Base-by-base conservation (phyloP, 2,797 vertebrate genomes). In the Acipenser oxyrinchus region DNA sequence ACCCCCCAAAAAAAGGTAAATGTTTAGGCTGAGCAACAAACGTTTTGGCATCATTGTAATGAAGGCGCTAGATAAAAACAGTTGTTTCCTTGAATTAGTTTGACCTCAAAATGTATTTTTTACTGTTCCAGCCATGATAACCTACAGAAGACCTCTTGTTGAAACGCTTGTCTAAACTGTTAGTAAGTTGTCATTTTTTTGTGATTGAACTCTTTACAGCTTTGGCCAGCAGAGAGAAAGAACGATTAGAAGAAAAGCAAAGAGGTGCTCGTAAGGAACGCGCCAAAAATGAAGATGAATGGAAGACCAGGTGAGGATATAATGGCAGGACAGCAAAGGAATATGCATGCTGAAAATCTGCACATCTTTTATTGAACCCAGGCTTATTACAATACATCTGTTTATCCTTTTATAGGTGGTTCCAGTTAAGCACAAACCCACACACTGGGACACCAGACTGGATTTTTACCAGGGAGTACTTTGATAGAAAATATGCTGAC, bases 221-320 rank as follows among this genome's bases (percentile, higher is more conserved):
- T 64, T 75, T 92, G 76, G 96, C 96, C 63, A 93, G 94, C 73
- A 87, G 71, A 70, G 90, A 97, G 79, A 99, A 99, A 77, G 94
- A 95, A 77, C 84, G 95, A 60, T 84, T 99, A 72, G 96, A 98
- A 74, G 95, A 98, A 74, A 98, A 99, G 66, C 96, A 99, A 81
- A 88, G 96, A 82, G 82, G 88, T 4, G 80, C 95, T 68, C 92
- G 94, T 64, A 94, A 92, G 78, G 92, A 94, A 7, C 88, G 94
- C 11, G 91, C 91, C 50, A 92, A 85, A 71, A 86, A 77, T 0
- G 89, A 89, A 6, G 84, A 89, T 0, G 94, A 95, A 70, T 99
- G 96, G 96, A 82, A 80, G 62, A 96, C 95, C 3, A 89, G 95
- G 96, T 97, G 81, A 82, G 74, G 10, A 8, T 60, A 11, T 13